A percentile compares a stretch with the other conserved stretches of the same genome.
These are phyloP conservation scores for Elymnias hypermnestra DNA, from an alignment of 1,140 invertebrate genomes.

Conservation along the genomic window DNA sequence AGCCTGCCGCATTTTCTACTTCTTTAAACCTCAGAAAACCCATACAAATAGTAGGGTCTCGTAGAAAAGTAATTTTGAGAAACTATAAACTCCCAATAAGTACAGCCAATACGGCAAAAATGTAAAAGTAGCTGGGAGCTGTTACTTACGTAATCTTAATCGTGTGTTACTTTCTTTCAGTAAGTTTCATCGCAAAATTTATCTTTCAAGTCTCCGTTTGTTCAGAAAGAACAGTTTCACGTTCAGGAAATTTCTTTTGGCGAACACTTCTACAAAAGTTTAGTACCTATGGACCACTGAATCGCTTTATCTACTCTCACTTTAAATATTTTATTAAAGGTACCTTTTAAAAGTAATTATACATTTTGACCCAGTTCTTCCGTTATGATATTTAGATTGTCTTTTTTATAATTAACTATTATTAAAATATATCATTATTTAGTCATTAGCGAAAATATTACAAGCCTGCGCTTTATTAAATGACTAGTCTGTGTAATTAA, in stretches of 20 bases:
- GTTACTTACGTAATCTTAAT: conserved; percentile 26
- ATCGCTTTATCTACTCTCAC: conserved; percentile 9
- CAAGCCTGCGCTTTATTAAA: conserved; percentile 33
- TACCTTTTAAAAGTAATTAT: no score
- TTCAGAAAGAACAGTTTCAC: conserved; percentile 21
- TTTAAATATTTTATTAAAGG: no score
- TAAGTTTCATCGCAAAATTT: conserved; percentile 24
- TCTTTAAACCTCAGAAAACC: neutral
- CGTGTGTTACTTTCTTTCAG: conserved; percentile 21
- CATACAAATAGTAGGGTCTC: neutral
- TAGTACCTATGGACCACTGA: conserved; percentile 12
- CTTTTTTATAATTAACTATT: no score
- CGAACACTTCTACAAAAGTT: conserved; percentile 13
- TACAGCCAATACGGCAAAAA: conserved; percentile 14
- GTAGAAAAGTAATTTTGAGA: no score
- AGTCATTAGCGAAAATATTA: conserved; percentile 10
- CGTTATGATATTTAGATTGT: no score
- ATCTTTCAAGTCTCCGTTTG: conserved; percentile 16
- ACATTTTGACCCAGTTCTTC: conserved; percentile 1
- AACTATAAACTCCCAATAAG: conserved; percentile 6
- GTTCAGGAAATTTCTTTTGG: conserved; percentile 22
- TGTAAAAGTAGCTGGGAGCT: conserved; percentile 14
- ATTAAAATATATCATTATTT: no score
- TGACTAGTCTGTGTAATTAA: conserved; percentile 46
- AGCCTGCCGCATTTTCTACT: neutral